Conservation (phyloP, 2,888 invertebrate species). For the Neuroscelio doddi region DNA sequence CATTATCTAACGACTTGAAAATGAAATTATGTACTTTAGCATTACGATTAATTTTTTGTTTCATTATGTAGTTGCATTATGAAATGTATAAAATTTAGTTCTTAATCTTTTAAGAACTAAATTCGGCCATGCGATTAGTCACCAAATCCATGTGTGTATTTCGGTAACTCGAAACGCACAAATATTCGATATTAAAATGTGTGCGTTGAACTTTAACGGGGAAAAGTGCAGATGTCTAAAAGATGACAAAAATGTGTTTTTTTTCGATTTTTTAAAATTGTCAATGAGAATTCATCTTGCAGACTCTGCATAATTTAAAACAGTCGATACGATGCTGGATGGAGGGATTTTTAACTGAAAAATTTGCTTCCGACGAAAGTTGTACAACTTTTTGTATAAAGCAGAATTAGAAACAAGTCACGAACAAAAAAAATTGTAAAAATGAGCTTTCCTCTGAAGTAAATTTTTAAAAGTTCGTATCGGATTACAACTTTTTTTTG, state of each 20-base stretch:
- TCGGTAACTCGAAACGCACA: slow-evolving; percentile 24
- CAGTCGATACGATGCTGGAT: too few relatives aligned
- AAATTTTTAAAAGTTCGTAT: slow-evolving; percentile 10
- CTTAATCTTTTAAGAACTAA: too few relatives aligned
- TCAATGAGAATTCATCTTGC: not conserved
- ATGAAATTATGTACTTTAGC: slow-evolving; percentile 50
- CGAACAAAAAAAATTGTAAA: slow-evolving; percentile 1
- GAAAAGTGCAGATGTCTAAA: slow-evolving; percentile 4
- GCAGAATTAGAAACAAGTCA: too few relatives aligned
- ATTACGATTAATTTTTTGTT: slow-evolving; percentile 46
- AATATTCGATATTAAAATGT: slow-evolving; percentile 10
- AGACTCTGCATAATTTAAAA: not conserved
- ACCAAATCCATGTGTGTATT: slow-evolving; percentile 8
- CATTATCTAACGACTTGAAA: slow-evolving; percentile 53
- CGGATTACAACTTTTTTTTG: slow-evolving; percentile 19
- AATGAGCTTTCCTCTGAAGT: slow-evolving; percentile 28
- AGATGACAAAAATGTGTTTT: too few relatives aligned
- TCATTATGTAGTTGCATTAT: not conserved
- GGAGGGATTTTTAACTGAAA: not conserved
- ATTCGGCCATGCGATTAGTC: not conserved
- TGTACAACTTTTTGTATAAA: too few relatives aligned
- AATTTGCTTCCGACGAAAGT: slow-evolving; percentile 24
- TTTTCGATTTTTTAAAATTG: not conserved
- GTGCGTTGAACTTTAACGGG: slow-evolving; percentile 13
- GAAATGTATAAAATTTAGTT: slow-evolving; percentile 4